phyloP scores from a whole-genome alignment of 2,888 invertebrate species.

The Xanthorhoe spadicearia region DNA sequence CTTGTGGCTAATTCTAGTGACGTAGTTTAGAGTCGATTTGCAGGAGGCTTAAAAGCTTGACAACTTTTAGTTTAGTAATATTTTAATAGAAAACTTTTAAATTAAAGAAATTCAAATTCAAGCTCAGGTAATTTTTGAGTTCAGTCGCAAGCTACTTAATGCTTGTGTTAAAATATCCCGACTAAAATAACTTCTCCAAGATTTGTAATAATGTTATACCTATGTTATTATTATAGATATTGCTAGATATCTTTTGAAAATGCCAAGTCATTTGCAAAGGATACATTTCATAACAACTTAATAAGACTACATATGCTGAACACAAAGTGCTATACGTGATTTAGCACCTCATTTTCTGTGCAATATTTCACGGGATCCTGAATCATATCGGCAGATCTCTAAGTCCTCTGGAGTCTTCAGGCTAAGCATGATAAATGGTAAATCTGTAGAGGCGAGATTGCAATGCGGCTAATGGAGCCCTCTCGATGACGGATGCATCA shows the following conservation, averaged over 20 bases:
- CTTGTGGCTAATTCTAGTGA: background rate
- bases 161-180: too few species aligned
- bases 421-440: constrained; percentile 47
- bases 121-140: too few species aligned
- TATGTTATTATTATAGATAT: too few species aligned
- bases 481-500: constrained; percentile 19
- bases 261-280: background rate
- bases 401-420: constrained; percentile 39
- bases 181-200: too few species aligned
- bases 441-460: constrained; percentile 41
- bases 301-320: constrained; percentile 14
- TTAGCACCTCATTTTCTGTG: constrained; percentile 41
- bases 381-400: constrained; percentile 39
- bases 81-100: too few species aligned
- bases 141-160: too few species aligned
- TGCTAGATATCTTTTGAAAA: background rate
- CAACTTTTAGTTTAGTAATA: too few species aligned
- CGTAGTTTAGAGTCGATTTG: background rate
- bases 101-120: too few species aligned
- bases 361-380: constrained; percentile 41
- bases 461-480: constrained; percentile 39
- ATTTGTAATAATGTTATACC: too few species aligned
- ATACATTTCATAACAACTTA: constrained; percentile 20
- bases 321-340: constrained; percentile 34
- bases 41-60: too few species aligned